Evolutionary conservation across 2,888 invertebrate genomes (phyloP), one percentile per base, ranked within the genome.

Genomic region (Altica lythri): DNA sequence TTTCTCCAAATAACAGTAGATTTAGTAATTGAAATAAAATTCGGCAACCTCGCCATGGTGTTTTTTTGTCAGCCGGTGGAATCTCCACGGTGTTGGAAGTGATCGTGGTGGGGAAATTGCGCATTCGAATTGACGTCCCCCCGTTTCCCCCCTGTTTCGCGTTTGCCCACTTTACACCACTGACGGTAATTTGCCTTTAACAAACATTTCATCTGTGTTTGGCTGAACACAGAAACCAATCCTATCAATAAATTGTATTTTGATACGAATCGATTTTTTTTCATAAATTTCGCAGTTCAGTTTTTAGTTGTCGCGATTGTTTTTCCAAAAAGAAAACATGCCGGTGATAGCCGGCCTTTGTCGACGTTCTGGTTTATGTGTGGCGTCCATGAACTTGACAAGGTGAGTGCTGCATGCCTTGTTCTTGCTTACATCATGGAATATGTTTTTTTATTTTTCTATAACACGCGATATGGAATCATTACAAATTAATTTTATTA

Each of bases 31-130:
- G n/a, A n/a, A n/a, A n/a, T n/a, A n/a, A n/a, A n/a, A n/a, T n/a
- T 25, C 13, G 53, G 48, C 53, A 53, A 53, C 53, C 10, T 9
- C 54, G 59, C 62, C 66, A 67, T 68, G 58, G 64, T n/a, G n/a
- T 67, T 69, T 70, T 67, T 69, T 65, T 63, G 60, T 62, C 59
- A 49, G 49, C 49, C 49, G 61, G 53, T 42, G 48, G 53, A 53
- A 48, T 53, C 53, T 53, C 48, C 49, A 54, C 49, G 44, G 38
- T 38, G 44, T 47, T 30, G 34, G 27, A 13, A 46, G 40, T 16
- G 9, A 27, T 35, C 44, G 70, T 69, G 71, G 66, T 65, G 73
- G 74, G 74, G 72, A 72, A 73, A 74, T 73, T 74, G 74, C 74
- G 75, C 74, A 74, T 74, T 73, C 72, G 68, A 67, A 70, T 66